phyloP scores from a whole-genome alignment of 2,888 invertebrate species.

The Rhopalosiphum nymphaeae region DNA sequence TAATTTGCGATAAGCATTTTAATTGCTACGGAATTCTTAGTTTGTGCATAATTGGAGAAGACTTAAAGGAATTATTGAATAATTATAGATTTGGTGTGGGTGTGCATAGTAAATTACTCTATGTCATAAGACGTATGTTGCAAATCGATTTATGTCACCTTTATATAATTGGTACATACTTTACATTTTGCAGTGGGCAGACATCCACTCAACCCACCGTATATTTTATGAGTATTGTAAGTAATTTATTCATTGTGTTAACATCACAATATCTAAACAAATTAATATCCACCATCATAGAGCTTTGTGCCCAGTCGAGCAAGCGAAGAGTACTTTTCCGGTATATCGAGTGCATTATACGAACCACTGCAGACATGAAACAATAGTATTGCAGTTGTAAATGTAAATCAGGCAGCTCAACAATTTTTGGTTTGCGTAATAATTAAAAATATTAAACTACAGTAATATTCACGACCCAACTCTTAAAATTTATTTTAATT shows the following conservation, averaged over 20 bases:
- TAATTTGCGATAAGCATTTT: neutral
- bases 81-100: neutral
- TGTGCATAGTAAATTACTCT: neutral
- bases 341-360: neutral
- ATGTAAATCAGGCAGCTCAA: neutral
- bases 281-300: neutral
- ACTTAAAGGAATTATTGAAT: neutral
- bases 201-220: neutral
- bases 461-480: neutral
- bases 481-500: neutral
- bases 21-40: neutral
- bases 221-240: neutral
- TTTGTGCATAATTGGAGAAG: neutral
- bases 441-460: neutral
- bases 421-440: neutral
- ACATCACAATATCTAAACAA: neutral
- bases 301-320: neutral
- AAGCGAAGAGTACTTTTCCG: neutral
- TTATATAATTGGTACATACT: neutral
- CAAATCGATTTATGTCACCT: neutral
- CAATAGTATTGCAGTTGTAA: neutral
- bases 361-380: neutral
- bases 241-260: neutral
- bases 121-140: neutral
- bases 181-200: neutral